Percentiles rank a stretch among this genome's conserved stretches.
phyloP scores from a whole-genome alignment of 2,888 invertebrate genomes.

The Dolichopus griseipennis region DNA sequence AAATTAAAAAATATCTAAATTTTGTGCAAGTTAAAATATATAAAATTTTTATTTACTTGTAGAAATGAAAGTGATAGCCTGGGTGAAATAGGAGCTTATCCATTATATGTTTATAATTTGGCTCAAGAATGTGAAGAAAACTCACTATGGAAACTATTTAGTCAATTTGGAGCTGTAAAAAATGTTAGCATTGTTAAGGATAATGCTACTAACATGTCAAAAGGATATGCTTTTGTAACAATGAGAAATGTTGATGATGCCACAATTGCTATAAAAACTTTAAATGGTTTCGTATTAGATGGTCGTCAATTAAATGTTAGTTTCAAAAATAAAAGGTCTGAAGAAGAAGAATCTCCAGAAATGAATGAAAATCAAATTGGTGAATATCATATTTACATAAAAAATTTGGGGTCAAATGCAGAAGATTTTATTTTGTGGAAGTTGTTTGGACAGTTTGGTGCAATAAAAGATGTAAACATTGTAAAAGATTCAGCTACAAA shows the following conservation, averaged over 20 bases:
- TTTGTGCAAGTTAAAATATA: too few relatives aligned
- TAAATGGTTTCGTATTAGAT: background rate
- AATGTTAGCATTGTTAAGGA: background rate
- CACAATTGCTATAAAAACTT: background rate
- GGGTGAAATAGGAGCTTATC: background rate
- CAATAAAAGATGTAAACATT: background rate
- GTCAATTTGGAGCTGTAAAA: background rate
- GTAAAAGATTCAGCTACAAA: background rate
- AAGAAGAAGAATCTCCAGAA: background rate
- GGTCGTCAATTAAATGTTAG: background rate
- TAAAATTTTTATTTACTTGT: too few relatives aligned
- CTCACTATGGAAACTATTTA: background rate
- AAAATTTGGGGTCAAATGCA: background rate
- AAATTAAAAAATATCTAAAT: too few relatives aligned
- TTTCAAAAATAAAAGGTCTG: background rate
- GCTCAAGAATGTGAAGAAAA: background rate
- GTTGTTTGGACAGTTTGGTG: background rate
- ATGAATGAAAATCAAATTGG: background rate
- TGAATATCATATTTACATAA: background rate
- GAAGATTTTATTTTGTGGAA: background rate
- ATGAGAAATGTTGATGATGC: background rate
- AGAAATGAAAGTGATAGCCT: background rate
- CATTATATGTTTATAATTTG: background rate
- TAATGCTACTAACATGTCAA: background rate
- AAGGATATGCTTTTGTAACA: background rate